phyloP scores from a whole-genome alignment of 1,140 invertebrate genomes.

The Heterodera carotae region DNA sequence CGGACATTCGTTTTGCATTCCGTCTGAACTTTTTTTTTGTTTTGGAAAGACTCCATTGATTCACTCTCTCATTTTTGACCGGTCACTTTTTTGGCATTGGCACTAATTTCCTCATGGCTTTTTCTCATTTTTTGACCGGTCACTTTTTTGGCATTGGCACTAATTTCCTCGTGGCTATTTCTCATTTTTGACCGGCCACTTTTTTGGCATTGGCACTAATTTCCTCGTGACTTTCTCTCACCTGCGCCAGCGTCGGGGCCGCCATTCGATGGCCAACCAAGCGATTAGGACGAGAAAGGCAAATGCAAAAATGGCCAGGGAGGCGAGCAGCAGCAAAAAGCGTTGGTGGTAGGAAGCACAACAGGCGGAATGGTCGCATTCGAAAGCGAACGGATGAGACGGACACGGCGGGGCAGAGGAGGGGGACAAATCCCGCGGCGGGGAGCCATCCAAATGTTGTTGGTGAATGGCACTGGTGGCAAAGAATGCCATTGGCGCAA shows the following conservation, averaged over 20 bases:
- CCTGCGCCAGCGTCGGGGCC: slow-evolving; percentile 41
- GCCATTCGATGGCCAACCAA: slow-evolving; percentile 47
- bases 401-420: slow-evolving; percentile 24
- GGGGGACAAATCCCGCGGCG: background rate
- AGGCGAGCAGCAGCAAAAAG: slow-evolving; percentile 46
- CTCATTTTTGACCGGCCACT: background rate
- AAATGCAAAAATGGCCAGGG: slow-evolving; percentile 37
- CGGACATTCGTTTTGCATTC: slow-evolving; percentile 35
- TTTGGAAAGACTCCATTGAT: no score
- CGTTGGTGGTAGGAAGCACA: slow-evolving; percentile 52
- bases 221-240: no score
- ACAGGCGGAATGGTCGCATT: slow-evolving; percentile 41
- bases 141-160: no score
- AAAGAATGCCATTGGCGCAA: background rate
- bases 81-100: background rate
- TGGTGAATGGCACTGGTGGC: background rate
- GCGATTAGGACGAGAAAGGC: slow-evolving; percentile 44
- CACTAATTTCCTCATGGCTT: no score
- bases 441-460: background rate
- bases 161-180: no score
- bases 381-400: slow-evolving; percentile 42
- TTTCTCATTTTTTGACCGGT: no score
- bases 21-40: background rate
- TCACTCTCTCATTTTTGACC: no score
- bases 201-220: no score